These are phyloP conservation scores for Smutsia temminckii DNA, from an alignment of 2,797 vertebrate genomes.

Conservation along the genomic window DNA sequence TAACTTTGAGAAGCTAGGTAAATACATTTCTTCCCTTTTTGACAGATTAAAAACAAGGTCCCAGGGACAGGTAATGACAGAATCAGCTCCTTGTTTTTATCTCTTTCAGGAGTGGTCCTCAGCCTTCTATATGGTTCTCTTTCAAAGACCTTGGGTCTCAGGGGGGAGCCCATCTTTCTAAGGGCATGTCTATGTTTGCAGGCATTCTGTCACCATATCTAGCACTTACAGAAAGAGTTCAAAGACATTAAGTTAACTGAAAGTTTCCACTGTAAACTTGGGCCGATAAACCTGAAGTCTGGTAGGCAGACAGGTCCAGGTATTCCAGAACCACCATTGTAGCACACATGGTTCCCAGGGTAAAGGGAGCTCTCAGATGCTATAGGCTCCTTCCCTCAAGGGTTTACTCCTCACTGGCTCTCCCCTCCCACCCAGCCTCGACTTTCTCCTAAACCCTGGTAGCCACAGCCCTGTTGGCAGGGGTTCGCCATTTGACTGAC, in stretches of 20 bases:
- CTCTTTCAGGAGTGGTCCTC: not conserved
- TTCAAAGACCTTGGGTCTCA: not conserved
- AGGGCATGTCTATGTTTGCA: not conserved
- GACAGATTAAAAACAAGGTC: constrained; percentile 15
- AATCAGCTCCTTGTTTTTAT: not conserved
- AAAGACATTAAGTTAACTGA: not conserved
- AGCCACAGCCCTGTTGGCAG: not conserved
- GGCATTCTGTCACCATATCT: not conserved
- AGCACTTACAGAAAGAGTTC: not conserved
- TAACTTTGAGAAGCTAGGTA: not conserved
- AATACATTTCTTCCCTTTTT: not conserved
- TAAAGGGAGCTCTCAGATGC: not conserved
- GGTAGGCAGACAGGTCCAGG: not conserved
- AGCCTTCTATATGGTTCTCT: not conserved
- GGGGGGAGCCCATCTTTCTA: not conserved
- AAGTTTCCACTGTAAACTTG: not conserved
- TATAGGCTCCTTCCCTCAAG: not conserved
- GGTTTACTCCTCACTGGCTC: not conserved
- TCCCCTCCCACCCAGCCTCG: not conserved
- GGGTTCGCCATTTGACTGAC: not conserved
- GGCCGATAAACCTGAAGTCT: not conserved
- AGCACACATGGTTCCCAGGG: not conserved
- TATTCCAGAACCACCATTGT: not conserved
- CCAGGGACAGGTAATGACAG: not conserved
- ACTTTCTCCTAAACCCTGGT: not conserved